phyloP scores from a whole-genome alignment of 64 coral and sea anemone genomes.

The Exaiptasia diaphana region DNA sequence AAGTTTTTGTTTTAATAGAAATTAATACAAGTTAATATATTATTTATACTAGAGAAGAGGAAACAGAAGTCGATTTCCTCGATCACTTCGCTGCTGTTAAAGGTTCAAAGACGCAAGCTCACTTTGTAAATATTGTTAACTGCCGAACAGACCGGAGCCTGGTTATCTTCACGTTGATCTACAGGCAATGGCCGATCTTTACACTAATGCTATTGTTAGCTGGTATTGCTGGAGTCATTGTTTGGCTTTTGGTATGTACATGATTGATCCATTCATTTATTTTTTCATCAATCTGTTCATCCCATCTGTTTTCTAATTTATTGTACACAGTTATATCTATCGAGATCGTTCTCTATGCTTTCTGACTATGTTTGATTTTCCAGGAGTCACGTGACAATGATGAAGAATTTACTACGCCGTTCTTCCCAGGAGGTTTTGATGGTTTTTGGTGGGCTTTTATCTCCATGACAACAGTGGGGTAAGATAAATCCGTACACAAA shows the following conservation, averaged over 20 bases:
- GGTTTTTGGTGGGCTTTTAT: slow-evolving; percentile 21
- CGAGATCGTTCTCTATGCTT: neutral
- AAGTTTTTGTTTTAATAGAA: no score
- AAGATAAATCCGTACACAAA: no score
- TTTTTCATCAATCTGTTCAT: neutral
- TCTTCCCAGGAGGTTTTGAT: slow-evolving; percentile 1
- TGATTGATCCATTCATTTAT: neutral
- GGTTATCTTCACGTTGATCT: neutral
- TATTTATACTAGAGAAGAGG: no score
- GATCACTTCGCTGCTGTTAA: no score
- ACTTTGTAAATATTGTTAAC: neutral
- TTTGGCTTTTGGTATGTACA: slow-evolving; percentile 39
- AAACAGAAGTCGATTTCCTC: no score
- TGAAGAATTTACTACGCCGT: neutral
- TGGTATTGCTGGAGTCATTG: slow-evolving; percentile 23
- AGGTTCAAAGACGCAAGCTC: no score
- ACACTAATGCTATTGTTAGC: slow-evolving; percentile 15
- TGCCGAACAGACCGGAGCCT: neutral
- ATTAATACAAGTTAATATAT: no score
- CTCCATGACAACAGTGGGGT: slow-evolving; percentile 18
- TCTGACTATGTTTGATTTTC: neutral
- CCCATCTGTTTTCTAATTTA: neutral
- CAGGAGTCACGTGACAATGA: neutral
- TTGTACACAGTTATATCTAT: neutral
- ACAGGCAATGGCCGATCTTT: slow-evolving; percentile 6